Percentiles rank a stretch among this genome's conserved stretches.
Evolutionary conservation across 2,797 vertebrate genomes (phyloP).

Genomic region (Urocyon cinereoargenteus): DNA sequence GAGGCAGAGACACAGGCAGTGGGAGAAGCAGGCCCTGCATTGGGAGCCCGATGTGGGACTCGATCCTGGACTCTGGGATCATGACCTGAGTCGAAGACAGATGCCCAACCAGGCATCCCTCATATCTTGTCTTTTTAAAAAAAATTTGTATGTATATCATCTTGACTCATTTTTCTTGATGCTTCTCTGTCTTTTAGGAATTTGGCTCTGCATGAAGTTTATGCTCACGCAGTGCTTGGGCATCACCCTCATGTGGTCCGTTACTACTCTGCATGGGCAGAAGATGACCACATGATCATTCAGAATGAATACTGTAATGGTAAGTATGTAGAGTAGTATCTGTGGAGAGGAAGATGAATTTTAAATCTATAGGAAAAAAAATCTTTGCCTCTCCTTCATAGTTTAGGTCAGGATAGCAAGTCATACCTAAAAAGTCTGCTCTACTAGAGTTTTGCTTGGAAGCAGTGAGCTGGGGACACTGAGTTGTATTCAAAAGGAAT

Average conservation of each 20-base stretch:
- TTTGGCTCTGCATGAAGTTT: slow-evolving; percentile 95
- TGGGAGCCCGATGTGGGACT: too few relatives aligned
- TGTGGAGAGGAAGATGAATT: background rate
- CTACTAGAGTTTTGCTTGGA: background rate
- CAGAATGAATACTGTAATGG: slow-evolving; percentile 99
- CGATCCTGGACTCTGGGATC: too few relatives aligned
- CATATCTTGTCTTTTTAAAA: background rate
- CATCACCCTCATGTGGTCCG: slow-evolving; percentile 98
- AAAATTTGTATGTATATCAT: background rate
- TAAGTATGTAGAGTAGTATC: slow-evolving; percentile 76
- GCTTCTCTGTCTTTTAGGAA: slow-evolving; percentile 88
- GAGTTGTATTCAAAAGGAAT: background rate
- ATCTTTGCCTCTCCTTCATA: background rate
- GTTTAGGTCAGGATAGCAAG: background rate
- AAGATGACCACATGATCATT: slow-evolving; percentile 97
- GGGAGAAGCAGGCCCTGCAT: too few relatives aligned
- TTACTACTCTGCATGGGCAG: slow-evolving; percentile 98
- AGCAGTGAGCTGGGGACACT: background rate
- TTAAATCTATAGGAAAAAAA: background rate
- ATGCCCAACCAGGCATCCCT: too few relatives aligned
- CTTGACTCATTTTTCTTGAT: background rate
- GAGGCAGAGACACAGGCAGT: too few relatives aligned
- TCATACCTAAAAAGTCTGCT: background rate
- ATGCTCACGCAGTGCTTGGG: slow-evolving; percentile 98
- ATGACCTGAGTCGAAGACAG: too few relatives aligned